phyloP scores from a whole-genome alignment of 2,113 vertebrate genomes.

The Ictalurus furcatus region DNA sequence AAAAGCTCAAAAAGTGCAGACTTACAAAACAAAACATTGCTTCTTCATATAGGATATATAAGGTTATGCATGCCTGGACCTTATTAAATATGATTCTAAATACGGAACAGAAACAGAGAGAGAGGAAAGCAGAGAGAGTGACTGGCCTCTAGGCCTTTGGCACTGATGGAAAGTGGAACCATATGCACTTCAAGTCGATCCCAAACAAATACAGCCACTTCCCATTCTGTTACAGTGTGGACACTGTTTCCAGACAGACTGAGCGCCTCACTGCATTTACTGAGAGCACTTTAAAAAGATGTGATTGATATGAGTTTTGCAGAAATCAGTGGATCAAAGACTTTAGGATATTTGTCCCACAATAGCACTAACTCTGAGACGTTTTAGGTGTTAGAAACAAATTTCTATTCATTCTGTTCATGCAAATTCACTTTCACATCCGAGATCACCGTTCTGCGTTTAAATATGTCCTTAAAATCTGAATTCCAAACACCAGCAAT shows the following conservation, averaged over 20 bases:
- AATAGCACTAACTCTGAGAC: background rate
- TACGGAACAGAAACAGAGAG: conserved; percentile 33
- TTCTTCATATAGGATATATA: conserved; percentile 21
- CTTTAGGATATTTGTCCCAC: background rate
- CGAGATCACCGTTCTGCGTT: conserved; percentile 5
- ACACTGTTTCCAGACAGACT: conserved; percentile 56
- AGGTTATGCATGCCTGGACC: conserved; percentile 33
- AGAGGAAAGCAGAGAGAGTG: conserved; percentile 8
- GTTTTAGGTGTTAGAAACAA: background rate
- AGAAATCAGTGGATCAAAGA: conserved; percentile 9
- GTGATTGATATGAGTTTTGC: conserved; percentile 45
- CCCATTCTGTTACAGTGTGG: conserved; percentile 49
- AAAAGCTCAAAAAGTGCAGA: conserved; percentile 17
- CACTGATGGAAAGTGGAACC: conserved; percentile 60
- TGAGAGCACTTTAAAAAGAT: conserved; percentile 33
- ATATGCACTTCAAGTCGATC: conserved; percentile 59
- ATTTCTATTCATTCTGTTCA: background rate
- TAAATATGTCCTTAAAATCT: conserved; percentile 22
- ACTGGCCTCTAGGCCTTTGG: conserved; percentile 52
- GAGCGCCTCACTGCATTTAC: conserved; percentile 57
- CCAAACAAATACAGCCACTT: conserved; percentile 48
- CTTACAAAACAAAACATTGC: conserved; percentile 6
- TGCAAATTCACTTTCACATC: background rate
- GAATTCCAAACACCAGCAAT: conserved; percentile 24
- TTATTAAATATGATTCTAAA: conserved; percentile 47